These are phyloP conservation scores for Augiades crinisus DNA, from an alignment of 2,888 invertebrate genomes.

Conservation along the genomic window DNA sequence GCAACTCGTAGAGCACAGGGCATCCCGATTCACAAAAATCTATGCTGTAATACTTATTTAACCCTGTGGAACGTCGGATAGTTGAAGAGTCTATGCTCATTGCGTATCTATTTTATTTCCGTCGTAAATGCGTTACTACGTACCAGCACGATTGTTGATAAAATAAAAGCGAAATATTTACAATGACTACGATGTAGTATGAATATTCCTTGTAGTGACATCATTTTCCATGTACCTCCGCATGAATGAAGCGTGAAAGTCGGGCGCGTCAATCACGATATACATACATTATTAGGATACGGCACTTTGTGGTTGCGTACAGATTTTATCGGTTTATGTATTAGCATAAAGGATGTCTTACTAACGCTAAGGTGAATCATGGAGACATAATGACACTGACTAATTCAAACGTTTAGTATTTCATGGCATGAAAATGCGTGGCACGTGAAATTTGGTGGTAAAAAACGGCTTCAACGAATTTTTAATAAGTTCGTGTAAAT, in stretches of 20 bases:
- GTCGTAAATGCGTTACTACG: not conserved
- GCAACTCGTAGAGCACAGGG: too few relatives aligned
- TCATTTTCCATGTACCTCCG: conserved; percentile 1
- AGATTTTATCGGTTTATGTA: conserved; percentile 38
- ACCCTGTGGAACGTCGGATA: too few relatives aligned
- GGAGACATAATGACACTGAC: not conserved
- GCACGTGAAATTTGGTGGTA: too few relatives aligned
- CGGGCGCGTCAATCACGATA: conserved; percentile 57
- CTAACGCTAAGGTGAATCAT: conserved; percentile 29
- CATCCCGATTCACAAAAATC: too few relatives aligned
- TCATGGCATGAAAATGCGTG: too few relatives aligned
- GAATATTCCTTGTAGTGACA: not conserved
- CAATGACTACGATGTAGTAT: conserved; percentile 2
- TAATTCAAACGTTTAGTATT: too few relatives aligned
- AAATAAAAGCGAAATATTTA: conserved; percentile 26
- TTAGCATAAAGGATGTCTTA: conserved; percentile 34
- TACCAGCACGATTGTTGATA: conserved; percentile 3
- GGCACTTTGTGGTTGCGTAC: conserved; percentile 26
- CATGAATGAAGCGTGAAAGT: conserved; percentile 61
- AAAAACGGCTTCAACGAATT: too few relatives aligned
- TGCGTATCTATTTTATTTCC: too few relatives aligned
- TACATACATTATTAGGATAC: conserved; percentile 35
- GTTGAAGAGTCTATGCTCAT: too few relatives aligned
- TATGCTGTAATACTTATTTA: too few relatives aligned
- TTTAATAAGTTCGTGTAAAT: too few relatives aligned